phyloP scores from a whole-genome alignment of 30 jellyfish, hydroid and myxozoan genomes.

The Pseudorhiza aurosa region DNA sequence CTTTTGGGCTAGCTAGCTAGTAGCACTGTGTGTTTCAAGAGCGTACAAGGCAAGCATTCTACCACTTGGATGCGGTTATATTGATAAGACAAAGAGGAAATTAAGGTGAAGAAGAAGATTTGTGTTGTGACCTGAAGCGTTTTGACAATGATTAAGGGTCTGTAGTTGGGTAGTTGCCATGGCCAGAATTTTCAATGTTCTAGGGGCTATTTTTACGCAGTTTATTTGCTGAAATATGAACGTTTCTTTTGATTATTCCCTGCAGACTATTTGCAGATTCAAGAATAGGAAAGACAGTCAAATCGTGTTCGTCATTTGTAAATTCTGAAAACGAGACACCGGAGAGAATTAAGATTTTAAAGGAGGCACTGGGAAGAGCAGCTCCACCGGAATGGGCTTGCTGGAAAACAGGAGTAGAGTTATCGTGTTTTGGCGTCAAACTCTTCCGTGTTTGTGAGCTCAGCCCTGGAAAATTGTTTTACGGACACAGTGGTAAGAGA shows the following conservation, averaged over 20 bases:
- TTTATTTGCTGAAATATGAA: background rate
- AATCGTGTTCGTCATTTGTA: constrained; percentile 72
- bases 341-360: constrained; percentile 34
- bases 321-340: constrained; percentile 26
- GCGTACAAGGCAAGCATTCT: no score
- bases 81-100: no score
- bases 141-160: no score
- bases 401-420: constrained; percentile 96
- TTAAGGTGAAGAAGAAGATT: no score
- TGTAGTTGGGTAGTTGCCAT: no score
- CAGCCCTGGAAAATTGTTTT: constrained; percentile 53
- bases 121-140: no score
- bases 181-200: no score
- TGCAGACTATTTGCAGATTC: constrained; percentile 92
- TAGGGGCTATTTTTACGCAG: no score
- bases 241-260: background rate
- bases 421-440: constrained; percentile 94
- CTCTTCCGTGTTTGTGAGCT: constrained; percentile 92
- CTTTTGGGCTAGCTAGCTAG: no score
- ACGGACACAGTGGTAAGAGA: constrained; percentile 79
- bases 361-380: constrained; percentile 73
- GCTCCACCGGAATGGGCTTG: constrained; percentile 99
- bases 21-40: no score
- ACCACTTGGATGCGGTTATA: no score
- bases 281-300: constrained; percentile 77